Evolutionary conservation across 2,113 vertebrate species (phyloP).

Genomic region (Forbesichthys agassizii): DNA sequence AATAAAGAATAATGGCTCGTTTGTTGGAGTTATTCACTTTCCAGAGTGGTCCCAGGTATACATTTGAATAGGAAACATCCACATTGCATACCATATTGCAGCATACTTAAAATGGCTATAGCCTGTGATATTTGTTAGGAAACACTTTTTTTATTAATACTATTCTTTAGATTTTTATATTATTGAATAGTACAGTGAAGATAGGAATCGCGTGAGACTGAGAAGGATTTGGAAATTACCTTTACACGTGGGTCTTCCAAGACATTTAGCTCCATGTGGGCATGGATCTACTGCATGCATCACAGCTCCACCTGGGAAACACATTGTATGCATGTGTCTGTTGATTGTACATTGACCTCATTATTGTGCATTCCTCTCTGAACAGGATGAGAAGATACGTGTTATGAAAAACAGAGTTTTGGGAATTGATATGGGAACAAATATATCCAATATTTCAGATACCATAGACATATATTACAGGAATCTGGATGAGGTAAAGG

Average conservation of each 20-base stretch:
- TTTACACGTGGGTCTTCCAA: too few species aligned
- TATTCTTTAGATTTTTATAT: too few species aligned
- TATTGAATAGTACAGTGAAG: too few species aligned
- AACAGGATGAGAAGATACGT: constrained; percentile 12
- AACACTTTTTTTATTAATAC: too few species aligned
- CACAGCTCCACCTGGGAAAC: too few species aligned
- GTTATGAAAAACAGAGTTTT: constrained; percentile 14
- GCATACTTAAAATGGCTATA: background rate
- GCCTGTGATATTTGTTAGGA: background rate
- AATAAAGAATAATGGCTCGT: background rate
- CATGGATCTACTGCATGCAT: too few species aligned
- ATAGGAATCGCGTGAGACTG: too few species aligned
- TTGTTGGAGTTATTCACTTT: constrained; percentile 30
- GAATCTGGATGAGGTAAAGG: constrained; percentile 32
- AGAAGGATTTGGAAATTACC: too few species aligned
- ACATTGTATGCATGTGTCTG: background rate
- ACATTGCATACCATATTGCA: background rate
- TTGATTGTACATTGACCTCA: too few species aligned
- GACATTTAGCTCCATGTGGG: too few species aligned
- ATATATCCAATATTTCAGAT: constrained; percentile 42
- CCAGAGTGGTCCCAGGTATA: constrained; percentile 28
- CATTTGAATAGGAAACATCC: background rate
- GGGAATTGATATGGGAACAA: constrained; percentile 47
- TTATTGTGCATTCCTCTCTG: background rate
- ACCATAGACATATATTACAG: constrained; percentile 28